Evolutionary conservation across 2,888 invertebrate species (phyloP).

Genomic region (Oxytorus armatus): DNA sequence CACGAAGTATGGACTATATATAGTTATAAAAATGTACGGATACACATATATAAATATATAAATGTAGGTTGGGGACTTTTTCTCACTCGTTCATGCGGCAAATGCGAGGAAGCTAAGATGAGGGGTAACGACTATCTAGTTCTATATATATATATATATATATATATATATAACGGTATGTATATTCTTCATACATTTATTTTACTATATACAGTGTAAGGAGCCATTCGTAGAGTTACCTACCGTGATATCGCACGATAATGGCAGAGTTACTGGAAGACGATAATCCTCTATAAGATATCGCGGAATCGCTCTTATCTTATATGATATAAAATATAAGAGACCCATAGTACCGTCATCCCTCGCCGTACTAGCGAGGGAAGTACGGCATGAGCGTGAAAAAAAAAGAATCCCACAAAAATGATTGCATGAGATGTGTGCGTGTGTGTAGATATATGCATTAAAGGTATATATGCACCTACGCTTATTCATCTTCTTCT

Average conservation of each 20-base stretch:
- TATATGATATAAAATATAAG: too few relatives aligned
- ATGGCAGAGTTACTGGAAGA: constrained; percentile 29
- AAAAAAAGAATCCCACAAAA: constrained; percentile 6
- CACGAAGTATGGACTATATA: constrained; percentile 25
- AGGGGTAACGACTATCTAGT: constrained; percentile 46
- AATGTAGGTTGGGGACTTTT: constrained; percentile 72
- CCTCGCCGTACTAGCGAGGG: constrained; percentile 13
- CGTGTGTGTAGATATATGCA: too few relatives aligned
- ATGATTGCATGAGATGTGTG: constrained; percentile 5
- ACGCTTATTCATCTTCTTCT: constrained; percentile 40
- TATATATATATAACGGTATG: too few relatives aligned
- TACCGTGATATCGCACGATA: constrained; percentile 27
- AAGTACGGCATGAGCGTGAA: neutral
- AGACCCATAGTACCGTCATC: too few relatives aligned
- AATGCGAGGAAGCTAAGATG: constrained; percentile 63
- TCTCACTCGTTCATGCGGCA: constrained; percentile 75
- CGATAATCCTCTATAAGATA: constrained; percentile 41
- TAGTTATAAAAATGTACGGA: neutral
- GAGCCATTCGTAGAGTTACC: constrained; percentile 21
- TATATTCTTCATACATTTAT: constrained; percentile 4
- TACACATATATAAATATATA: neutral
- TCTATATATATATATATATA: too few relatives aligned
- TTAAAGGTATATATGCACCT: constrained; percentile 33
- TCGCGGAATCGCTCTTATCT: constrained; percentile 16
- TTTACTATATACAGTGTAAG: neutral